Percentiles rank a stretch among this genome's conserved stretches.
Evolutionary conservation across 2,888 invertebrate species (phyloP).

Genomic region (Athalia circularis): DNA sequence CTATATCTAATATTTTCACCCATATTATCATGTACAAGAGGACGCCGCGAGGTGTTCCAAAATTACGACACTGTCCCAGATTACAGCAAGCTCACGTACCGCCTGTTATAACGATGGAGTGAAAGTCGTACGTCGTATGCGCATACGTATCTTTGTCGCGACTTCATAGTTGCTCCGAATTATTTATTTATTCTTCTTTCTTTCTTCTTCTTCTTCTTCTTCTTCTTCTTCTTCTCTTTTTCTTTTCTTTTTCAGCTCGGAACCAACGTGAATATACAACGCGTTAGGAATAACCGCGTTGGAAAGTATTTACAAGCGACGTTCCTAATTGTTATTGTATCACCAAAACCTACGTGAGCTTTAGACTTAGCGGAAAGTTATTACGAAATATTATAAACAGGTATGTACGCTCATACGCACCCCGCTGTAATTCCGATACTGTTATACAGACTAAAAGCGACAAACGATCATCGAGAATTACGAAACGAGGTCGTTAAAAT

Average conservation of each 20-base stretch:
- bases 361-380: background rate
- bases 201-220: too few relatives aligned
- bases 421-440: too few relatives aligned
- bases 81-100: constrained; percentile 30
- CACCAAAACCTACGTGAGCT: constrained; percentile 33
- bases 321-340: constrained; percentile 43
- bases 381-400: too few relatives aligned
- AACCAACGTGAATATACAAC: background rate
- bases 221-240: too few relatives aligned
- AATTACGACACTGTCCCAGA: constrained; percentile 9
- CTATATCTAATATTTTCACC: too few relatives aligned
- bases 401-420: too few relatives aligned
- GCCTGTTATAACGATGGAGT: constrained; percentile 34
- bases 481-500: constrained; percentile 38
- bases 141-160: background rate
- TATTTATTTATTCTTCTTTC: too few relatives aligned
- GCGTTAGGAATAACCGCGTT: constrained; percentile 33
- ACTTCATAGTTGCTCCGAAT: too few relatives aligned
- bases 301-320: constrained; percentile 32
- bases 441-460: background rate
- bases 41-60: constrained; percentile 1
- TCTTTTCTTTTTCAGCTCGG: background rate
- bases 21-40: background rate
- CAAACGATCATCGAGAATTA: constrained; percentile 17
- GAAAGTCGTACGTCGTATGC: constrained; percentile 19